Evolutionary conservation across 2,888 invertebrate species (phyloP).

Genomic region (Trissolcus brochymenae): DNA sequence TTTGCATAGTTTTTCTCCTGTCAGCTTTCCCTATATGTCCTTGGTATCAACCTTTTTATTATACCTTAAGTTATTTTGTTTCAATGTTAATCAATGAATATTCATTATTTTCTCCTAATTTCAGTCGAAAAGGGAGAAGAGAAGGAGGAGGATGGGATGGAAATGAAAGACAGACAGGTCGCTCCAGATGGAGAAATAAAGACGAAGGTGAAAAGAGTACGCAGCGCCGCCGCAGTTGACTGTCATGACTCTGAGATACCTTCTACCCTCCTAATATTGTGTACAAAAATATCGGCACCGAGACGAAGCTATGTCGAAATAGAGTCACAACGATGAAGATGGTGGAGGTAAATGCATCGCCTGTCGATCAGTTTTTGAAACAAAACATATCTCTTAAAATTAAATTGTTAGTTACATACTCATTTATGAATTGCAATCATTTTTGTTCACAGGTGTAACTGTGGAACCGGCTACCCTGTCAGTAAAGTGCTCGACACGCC

Average conservation of each 20-base stretch:
- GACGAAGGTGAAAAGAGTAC: conserved; percentile 52
- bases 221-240: conserved; percentile 49
- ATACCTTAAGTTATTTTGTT: conserved; percentile 22
- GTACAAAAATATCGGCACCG: conserved; percentile 11
- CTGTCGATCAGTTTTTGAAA: too few species aligned
- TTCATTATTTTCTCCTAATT: conserved; percentile 25
- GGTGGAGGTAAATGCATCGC: not conserved
- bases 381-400: too few species aligned
- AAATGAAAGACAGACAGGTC: conserved; percentile 54
- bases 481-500: too few species aligned
- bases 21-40: conserved; percentile 18
- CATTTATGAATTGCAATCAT: not conserved
- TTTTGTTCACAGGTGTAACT: not conserved
- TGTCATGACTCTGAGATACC: conserved; percentile 28
- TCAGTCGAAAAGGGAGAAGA: conserved; percentile 40
- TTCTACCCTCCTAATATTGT: conserved; percentile 1
- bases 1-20: conserved; percentile 46
- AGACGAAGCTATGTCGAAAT: conserved; percentile 21
- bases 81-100: conserved; percentile 24
- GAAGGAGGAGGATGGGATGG: conserved; percentile 43
- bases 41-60: conserved; percentile 31
- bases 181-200: conserved; percentile 43
- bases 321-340: conserved; percentile 28
- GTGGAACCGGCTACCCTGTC: too few species aligned
- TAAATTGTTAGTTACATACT: too few species aligned